phyloP scores from a whole-genome alignment of 2,113 vertebrate genomes.

The Sceloporus tristichus region DNA sequence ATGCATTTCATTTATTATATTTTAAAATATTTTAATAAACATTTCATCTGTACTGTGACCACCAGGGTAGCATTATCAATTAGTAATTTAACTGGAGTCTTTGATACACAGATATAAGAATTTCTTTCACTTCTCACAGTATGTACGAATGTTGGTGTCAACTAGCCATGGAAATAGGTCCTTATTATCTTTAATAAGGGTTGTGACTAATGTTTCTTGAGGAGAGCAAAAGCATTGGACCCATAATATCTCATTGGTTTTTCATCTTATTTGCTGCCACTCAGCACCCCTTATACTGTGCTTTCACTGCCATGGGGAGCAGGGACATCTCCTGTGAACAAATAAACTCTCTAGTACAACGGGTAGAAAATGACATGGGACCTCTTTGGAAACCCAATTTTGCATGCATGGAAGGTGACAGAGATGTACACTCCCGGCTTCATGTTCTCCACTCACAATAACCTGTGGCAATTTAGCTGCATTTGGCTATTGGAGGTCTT shows the following conservation, averaged over 20 bases:
- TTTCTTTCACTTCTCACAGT: too few species aligned
- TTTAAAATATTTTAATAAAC: too few species aligned
- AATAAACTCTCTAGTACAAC: too few species aligned
- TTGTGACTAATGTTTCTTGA: not conserved
- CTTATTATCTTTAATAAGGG: not conserved
- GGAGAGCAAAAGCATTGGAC: not conserved
- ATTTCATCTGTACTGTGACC: not conserved
- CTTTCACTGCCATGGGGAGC: too few species aligned
- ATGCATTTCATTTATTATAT: not conserved
- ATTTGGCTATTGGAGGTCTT: too few species aligned
- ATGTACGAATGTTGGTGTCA: too few species aligned
- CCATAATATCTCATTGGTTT: not conserved
- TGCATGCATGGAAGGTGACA: too few species aligned
- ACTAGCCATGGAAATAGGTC: not conserved
- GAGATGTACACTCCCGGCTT: too few species aligned
- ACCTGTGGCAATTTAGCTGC: too few species aligned
- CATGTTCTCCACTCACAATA: too few species aligned
- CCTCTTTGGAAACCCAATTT: too few species aligned
- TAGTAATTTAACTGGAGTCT: not conserved
- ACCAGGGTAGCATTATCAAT: not conserved
- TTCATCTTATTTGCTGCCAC: not conserved
- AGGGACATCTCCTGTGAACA: not conserved
- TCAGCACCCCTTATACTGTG: too few species aligned
- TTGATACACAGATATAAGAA: not conserved
- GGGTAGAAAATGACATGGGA: not conserved